A percentile compares a stretch with the other conserved stretches of the same genome.
Evolutionary conservation across 2,797 vertebrate genomes (phyloP).

Genomic region (Limosa lapponica): DNA sequence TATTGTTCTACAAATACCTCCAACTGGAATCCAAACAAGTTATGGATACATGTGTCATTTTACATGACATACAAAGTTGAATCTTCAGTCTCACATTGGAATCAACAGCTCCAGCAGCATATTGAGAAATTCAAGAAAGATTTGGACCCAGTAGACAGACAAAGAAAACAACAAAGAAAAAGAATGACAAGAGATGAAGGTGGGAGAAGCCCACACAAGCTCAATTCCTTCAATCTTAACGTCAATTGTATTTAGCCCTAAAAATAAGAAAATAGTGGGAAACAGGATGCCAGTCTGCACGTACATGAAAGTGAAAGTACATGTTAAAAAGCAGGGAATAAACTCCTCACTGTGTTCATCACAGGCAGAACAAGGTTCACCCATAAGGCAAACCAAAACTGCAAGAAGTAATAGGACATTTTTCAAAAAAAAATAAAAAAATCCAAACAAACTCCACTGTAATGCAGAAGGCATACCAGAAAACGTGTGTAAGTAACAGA

Average conservation of each 20-base stretch:
- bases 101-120: not conserved
- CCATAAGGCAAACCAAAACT: not conserved
- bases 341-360: not conserved
- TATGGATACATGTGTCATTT: not conserved
- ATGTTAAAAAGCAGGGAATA: not conserved
- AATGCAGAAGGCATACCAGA: not conserved
- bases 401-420: not conserved
- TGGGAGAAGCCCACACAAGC: fast-evolving
- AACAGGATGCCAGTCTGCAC: not conserved
- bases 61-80: not conserved
- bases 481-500: not conserved
- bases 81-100: not conserved
- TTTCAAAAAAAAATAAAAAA: not conserved
- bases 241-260: not conserved
- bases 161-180: not conserved
- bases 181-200: not conserved
- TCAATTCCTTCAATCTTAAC: not conserved
- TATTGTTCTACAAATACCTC: not conserved
- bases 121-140: not conserved
- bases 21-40: not conserved
- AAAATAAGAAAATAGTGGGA: not conserved
- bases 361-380: not conserved
- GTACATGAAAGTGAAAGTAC: not conserved
- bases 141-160: not conserved
- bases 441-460: not conserved